phyloP scores from a whole-genome alignment of 2,888 invertebrate species.

The Leptinotarsa peninsularis region DNA sequence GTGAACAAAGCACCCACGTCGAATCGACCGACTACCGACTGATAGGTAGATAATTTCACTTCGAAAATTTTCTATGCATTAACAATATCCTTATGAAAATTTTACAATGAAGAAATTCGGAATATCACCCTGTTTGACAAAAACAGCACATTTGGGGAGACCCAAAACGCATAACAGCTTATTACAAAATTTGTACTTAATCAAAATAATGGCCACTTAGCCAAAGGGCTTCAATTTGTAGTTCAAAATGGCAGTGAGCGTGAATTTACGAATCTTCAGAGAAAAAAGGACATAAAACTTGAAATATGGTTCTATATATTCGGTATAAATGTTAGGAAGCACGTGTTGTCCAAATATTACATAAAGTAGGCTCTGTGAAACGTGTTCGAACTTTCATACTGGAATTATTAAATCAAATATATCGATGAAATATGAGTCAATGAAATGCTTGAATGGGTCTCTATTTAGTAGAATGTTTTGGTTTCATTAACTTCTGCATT shows the following conservation, averaged over 20 bases:
- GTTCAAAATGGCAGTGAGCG: constrained; percentile 45
- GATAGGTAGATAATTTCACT: no score
- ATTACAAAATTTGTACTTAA: constrained; percentile 36
- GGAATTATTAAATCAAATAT: background rate
- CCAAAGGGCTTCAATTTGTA: constrained; percentile 39
- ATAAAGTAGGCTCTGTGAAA: constrained; percentile 59
- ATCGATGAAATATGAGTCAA: background rate
- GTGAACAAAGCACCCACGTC: no score
- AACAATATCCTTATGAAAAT: no score
- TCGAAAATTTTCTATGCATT: no score
- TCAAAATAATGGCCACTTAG: constrained; percentile 47
- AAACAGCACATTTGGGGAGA: background rate
- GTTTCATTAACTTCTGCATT: no score
- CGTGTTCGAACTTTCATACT: constrained; percentile 58
- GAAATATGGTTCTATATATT: constrained; percentile 63
- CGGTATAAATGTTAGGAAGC: constrained; percentile 63
- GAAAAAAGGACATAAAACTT: constrained; percentile 58
- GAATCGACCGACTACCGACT: no score
- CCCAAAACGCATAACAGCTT: background rate
- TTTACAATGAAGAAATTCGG: no score
- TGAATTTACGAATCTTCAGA: constrained; percentile 50
- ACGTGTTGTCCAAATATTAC: constrained; percentile 65
- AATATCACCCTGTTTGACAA: background rate
- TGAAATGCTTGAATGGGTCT: background rate
- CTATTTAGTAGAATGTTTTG: no score